Evolutionary conservation across 1,140 invertebrate species (phyloP).

Genomic region (Latrodectus geometricus): DNA sequence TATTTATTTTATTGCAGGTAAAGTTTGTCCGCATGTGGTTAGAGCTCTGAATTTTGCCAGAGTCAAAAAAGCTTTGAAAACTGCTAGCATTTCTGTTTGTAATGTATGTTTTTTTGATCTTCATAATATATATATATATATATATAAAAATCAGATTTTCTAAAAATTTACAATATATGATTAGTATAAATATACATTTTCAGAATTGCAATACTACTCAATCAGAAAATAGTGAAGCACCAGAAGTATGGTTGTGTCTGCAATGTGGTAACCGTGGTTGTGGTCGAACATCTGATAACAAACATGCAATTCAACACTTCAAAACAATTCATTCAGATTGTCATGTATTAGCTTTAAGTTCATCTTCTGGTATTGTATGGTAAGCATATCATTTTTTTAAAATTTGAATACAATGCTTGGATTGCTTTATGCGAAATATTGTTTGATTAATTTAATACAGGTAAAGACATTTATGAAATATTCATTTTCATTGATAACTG

Average conservation of each 20-base stretch:
- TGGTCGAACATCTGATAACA: slow-evolving; percentile 8
- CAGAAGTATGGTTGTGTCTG: slow-evolving; percentile 55
- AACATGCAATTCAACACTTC: slow-evolving; percentile 52
- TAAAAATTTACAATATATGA: not conserved
- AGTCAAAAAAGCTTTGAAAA: slow-evolving; percentile 31
- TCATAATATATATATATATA: not conserved
- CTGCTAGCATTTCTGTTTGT: slow-evolving; percentile 6
- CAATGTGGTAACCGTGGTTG: slow-evolving; percentile 50
- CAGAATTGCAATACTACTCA: not conserved
- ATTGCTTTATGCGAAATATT: too few relatives aligned
- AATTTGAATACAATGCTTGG: too few relatives aligned
- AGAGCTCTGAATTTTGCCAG: slow-evolving; percentile 35
- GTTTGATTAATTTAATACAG: not conserved
- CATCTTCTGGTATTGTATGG: slow-evolving; percentile 37
- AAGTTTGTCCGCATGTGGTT: slow-evolving; percentile 29
- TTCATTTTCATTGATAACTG: too few relatives aligned
- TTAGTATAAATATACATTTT: not conserved
- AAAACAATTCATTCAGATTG: slow-evolving; percentile 53
- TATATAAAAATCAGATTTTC: not conserved
- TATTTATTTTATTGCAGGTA: slow-evolving; percentile 28
- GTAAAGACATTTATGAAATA: too few relatives aligned
- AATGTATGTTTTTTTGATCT: slow-evolving; percentile 19
- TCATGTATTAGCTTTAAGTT: slow-evolving; percentile 47
- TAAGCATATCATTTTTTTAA: not conserved
- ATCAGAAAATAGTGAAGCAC: not conserved